These are phyloP conservation scores for Ibycter americanus DNA, from an alignment of 2,797 vertebrate species.

Conservation along the genomic window DNA sequence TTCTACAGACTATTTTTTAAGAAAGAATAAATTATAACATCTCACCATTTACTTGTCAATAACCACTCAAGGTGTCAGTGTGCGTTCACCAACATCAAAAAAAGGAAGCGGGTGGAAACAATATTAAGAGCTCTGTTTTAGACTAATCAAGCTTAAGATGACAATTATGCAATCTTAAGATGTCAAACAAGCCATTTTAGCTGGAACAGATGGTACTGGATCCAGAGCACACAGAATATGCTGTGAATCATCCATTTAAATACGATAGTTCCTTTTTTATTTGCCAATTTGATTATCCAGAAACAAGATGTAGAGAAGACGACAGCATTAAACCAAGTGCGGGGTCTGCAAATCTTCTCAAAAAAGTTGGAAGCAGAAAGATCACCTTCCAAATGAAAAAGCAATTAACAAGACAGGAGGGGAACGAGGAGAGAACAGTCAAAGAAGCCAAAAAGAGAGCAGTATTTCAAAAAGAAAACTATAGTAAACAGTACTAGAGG, in stretches of 20 bases:
- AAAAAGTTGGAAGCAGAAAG: background rate
- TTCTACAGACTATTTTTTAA: background rate
- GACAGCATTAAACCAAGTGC: background rate
- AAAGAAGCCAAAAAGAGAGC: background rate
- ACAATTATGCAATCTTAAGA: background rate
- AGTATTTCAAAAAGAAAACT: slow-evolving; percentile 7
- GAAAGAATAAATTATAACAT: background rate
- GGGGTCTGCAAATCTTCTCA: background rate
- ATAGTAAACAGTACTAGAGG: slow-evolving; percentile 25
- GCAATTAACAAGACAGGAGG: background rate
- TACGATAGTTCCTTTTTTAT: background rate
- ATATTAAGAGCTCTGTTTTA: slow-evolving; percentile 9
- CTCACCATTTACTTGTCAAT: slow-evolving; percentile 1
- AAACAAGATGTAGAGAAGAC: background rate
- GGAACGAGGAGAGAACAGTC: background rate
- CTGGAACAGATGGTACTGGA: slow-evolving; percentile 13
- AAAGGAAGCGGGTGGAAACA: background rate
- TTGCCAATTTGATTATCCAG: slow-evolving; percentile 13
- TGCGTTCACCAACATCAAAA: background rate
- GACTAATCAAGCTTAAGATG: slow-evolving; percentile 22
- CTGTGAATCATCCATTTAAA: slow-evolving; percentile 1
- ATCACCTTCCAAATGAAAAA: background rate
- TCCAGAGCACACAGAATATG: background rate
- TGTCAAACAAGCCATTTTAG: slow-evolving; percentile 23
- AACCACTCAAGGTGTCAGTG: background rate